Base-by-base conservation (phyloP, 1,140 invertebrate genomes). In the Ditylenchus dipsaci region DNA sequence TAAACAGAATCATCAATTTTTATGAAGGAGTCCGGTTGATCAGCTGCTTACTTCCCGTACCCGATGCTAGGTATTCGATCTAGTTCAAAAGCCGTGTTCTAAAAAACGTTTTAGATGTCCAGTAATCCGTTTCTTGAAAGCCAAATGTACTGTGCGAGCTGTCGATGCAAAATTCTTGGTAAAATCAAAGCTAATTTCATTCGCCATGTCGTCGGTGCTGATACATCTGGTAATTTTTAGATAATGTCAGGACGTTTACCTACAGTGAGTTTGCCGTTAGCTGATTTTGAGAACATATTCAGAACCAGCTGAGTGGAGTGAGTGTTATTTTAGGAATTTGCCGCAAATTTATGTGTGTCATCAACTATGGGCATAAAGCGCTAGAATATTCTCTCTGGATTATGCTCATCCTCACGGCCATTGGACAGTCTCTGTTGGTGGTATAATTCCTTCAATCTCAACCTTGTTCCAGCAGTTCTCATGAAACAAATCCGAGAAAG, bases 351-450 rank as follows among this genome's bases (percentile, higher is more conserved):
- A 42, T 76, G 17, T 75, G 78, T 56, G 23, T 74, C 17, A 17
- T 76, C 30, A 75, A 43, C 29, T 76, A 15, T 76, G 75, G 75
- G 76, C 76, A 13, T 33, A 49, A 15, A 43, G 7, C 33, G 26
- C 62, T 30, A 33, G 64, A 21, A 49, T 76, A 23, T 78, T 76
- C 43, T 30, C 47, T 15, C 23, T 26, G 21, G 47, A 63, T 26
- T 33, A 27, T 30, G 17, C 29, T n/a, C 57, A 74, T n/a, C 56
- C 60, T 19, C 53, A 53, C 11, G 13, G 11, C 3, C 13, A 71
- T 38, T 77, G 69, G 66, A 78, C 42, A 78, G 38, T 77, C 76
- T 0, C 47, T 76, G 29, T 59, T 78, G n/a, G 8, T 61, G 26
- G 43, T 77, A 62, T 53, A 33, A 29, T 76, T 69, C 60, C 61